Conservation (phyloP, 2,113 vertebrate species). For the Silurus asotus region DNA sequence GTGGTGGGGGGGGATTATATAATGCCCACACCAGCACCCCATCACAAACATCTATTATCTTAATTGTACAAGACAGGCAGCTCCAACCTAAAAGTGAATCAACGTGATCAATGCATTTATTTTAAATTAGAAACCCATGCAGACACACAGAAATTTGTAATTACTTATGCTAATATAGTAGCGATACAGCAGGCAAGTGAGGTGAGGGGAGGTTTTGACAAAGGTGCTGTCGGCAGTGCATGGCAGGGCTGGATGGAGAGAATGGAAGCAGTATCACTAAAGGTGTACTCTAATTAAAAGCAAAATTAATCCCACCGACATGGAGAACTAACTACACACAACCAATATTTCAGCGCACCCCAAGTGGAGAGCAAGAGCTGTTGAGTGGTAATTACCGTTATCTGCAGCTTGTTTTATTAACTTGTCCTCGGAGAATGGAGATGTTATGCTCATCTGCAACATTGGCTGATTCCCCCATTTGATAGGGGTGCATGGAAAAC, state of each 20-base stretch:
- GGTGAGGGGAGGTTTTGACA: slow-evolving; percentile 31
- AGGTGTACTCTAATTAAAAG: slow-evolving; percentile 73
- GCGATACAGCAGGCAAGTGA: slow-evolving; percentile 53
- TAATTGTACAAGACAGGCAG: slow-evolving; percentile 73
- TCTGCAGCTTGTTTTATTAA: slow-evolving; percentile 76
- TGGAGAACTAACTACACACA: slow-evolving; percentile 59
- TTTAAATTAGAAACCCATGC: slow-evolving; percentile 65
- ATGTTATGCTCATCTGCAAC: slow-evolving; percentile 64
- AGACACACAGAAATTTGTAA: slow-evolving; percentile 68
- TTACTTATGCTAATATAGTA: slow-evolving; percentile 73
- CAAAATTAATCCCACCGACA: slow-evolving; percentile 71
- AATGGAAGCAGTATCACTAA: slow-evolving; percentile 57
- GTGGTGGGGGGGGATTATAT: slow-evolving; percentile 45
- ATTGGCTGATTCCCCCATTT: slow-evolving; percentile 61
- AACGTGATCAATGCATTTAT: slow-evolving; percentile 68
- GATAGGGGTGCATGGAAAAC: slow-evolving; percentile 65
- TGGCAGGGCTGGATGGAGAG: slow-evolving; percentile 31
- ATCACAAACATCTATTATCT: slow-evolving; percentile 63
- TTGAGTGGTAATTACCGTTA: slow-evolving; percentile 78
- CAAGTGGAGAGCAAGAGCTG: slow-evolving; percentile 62
- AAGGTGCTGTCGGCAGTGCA: slow-evolving; percentile 22
- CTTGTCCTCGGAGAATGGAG: slow-evolving; percentile 73
- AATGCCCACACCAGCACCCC: slow-evolving; percentile 50
- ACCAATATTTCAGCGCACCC: slow-evolving; percentile 48
- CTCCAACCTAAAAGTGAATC: slow-evolving; percentile 69